These are phyloP conservation scores for Antheraea mylitta DNA, from an alignment of 1,140 invertebrate species.

Conservation along the genomic window DNA sequence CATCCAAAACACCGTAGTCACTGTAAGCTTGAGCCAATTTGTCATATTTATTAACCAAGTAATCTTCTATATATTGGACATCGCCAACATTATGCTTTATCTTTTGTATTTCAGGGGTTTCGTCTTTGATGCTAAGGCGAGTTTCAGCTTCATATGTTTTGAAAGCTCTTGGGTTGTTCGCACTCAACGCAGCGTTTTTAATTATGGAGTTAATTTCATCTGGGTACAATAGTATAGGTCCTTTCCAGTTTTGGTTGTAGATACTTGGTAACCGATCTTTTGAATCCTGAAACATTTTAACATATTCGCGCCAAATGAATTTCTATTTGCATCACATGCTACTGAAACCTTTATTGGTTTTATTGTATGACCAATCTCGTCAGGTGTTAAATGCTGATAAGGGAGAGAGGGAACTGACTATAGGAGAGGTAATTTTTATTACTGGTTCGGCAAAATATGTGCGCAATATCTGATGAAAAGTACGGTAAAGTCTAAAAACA, in stretches of 20 bases:
- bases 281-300: neutral
- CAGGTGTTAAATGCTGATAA: too few species aligned
- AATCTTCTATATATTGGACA: slow-evolving; percentile 56
- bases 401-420: too few species aligned
- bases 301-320: too few species aligned
- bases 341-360: too few species aligned
- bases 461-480: too few species aligned
- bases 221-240: slow-evolving; percentile 53
- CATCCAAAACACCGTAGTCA: slow-evolving; percentile 61
- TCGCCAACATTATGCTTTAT: slow-evolving; percentile 38
- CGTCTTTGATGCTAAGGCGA: slow-evolving; percentile 22
- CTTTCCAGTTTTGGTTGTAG: slow-evolving; percentile 61
- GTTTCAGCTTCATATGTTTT: neutral
- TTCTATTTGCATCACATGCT: too few species aligned
- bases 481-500: too few species aligned
- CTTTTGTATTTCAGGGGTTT: slow-evolving; percentile 23
- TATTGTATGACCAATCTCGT: neutral
- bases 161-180: slow-evolving; percentile 1
- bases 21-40: slow-evolving; percentile 66
- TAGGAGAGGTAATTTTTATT: too few species aligned
- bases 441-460: too few species aligned
- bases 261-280: neutral
- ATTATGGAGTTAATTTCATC: slow-evolving; percentile 56
- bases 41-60: slow-evolving; percentile 48
- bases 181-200: slow-evolving; percentile 41